phyloP scores from a whole-genome alignment of 1,140 invertebrate species.

The Phymastichus coffea region DNA sequence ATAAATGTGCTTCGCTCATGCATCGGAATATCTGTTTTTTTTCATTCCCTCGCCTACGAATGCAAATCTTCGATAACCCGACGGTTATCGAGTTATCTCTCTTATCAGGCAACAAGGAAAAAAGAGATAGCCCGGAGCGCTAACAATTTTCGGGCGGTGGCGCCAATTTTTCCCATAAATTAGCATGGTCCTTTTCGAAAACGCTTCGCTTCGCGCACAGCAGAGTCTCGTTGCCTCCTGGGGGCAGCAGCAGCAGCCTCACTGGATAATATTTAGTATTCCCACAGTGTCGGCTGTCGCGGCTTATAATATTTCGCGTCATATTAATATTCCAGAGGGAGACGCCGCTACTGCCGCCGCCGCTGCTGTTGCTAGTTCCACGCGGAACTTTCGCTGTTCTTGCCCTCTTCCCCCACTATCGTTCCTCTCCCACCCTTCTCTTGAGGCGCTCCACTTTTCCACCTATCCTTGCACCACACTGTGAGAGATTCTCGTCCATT shows the following conservation, averaged over 20 bases:
- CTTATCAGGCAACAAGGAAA: constrained; percentile 34
- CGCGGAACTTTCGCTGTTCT: constrained; percentile 5
- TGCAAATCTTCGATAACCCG: too few relatives aligned
- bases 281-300: constrained; percentile 50
- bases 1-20: too few relatives aligned
- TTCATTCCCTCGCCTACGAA: too few relatives aligned
- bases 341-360: constrained; percentile 34
- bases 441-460: constrained; percentile 30
- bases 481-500: constrained; percentile 24
- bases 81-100: neutral
- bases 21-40: neutral
- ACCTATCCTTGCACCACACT: constrained; percentile 31
- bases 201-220: neutral
- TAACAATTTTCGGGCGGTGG: neutral
- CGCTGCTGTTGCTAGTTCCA: constrained; percentile 14
- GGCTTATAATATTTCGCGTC: constrained; percentile 59
- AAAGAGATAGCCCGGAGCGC: neutral
- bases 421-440: constrained; percentile 30
- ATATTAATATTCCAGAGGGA: constrained; percentile 57
- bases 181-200: neutral
- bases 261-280: constrained; percentile 56
- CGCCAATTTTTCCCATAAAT: constrained; percentile 1
- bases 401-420: neutral
- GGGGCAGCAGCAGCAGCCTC: constrained; percentile 36
- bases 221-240: neutral